Evolutionary conservation across 2,113 vertebrate genomes (phyloP).

Genomic region (Albula goreensis): DNA sequence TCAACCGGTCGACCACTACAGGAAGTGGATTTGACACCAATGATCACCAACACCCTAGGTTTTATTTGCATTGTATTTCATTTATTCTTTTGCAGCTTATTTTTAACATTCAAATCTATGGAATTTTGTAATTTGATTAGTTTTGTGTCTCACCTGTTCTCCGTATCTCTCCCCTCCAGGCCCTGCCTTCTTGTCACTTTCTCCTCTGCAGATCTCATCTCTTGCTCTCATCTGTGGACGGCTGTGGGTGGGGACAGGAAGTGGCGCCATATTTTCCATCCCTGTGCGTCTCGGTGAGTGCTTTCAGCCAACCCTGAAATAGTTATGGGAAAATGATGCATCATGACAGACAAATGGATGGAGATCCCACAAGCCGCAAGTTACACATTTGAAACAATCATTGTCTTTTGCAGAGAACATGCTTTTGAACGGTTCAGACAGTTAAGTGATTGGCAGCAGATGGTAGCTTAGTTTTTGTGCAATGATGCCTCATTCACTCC

Average conservation of each 20-base stretch:
- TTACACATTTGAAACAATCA: no score
- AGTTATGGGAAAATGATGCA: no score
- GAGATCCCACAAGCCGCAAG: no score
- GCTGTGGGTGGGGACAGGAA: slow-evolving; percentile 74
- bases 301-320: background rate
- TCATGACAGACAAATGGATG: no score
- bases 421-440: no score
- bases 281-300: slow-evolving; percentile 69
- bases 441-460: no score
- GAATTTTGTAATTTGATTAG: background rate
- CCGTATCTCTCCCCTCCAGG: slow-evolving; percentile 46
- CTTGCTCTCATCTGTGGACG: slow-evolving; percentile 65
- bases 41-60: slow-evolving; percentile 71
- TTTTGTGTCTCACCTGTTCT: background rate
- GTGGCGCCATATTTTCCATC: slow-evolving; percentile 71
- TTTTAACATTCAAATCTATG: slow-evolving; percentile 5
- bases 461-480: no score
- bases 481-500: no score
- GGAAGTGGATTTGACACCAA: slow-evolving; percentile 65
- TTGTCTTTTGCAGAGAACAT: no score
- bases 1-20: slow-evolving; percentile 70
- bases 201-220: slow-evolving; percentile 71
- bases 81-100: background rate
- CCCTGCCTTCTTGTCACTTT: slow-evolving; percentile 63
- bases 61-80: background rate